A percentile compares a stretch with the other conserved stretches of the same genome.
phyloP scores from a whole-genome alignment of 1,140 invertebrate species.

The Drosophila teissieri region DNA sequence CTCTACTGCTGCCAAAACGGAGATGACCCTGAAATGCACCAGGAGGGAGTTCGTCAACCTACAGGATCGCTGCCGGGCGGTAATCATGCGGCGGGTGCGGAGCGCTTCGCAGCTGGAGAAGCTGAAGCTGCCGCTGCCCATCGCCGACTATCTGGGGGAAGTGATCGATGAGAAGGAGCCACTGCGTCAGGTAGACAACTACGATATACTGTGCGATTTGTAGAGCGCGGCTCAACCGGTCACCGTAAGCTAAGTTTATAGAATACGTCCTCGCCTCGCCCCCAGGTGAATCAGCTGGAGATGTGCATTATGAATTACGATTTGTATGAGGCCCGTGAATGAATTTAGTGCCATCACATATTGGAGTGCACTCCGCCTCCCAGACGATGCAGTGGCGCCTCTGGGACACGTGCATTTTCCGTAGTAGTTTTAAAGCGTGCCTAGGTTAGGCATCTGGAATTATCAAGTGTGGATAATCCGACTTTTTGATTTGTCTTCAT shows the following conservation, averaged over 20 bases:
- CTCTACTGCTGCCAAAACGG: conserved; percentile 91
- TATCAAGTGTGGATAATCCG: conserved; percentile 5
- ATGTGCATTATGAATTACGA: conserved; percentile 56
- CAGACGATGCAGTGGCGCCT: conserved; percentile 28
- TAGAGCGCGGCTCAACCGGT: conserved; percentile 40
- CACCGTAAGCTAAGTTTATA: conserved; percentile 39
- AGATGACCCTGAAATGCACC: conserved; percentile 87
- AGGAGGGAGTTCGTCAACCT: conserved; percentile 88
- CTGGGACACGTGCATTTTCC: conserved; percentile 25
- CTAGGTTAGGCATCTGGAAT: conserved; percentile 24
- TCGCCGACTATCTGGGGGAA: conserved; percentile 85
- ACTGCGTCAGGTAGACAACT: conserved; percentile 80
- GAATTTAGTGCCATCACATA: conserved; percentile 59
- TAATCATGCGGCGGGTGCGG: conserved; percentile 85
- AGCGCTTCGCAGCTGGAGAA: conserved; percentile 84
- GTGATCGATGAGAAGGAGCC: conserved; percentile 78
- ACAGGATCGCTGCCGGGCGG: conserved; percentile 88
- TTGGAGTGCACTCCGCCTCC: conserved; percentile 1
- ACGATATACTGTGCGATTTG: conserved; percentile 80
- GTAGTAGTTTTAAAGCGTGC: conserved; percentile 31
- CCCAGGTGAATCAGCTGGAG: conserved; percentile 51
- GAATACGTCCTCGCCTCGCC: conserved; percentile 38
- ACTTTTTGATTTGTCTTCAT: conserved; percentile 35
- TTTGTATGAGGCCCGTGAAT: conserved; percentile 62
- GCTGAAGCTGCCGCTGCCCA: conserved; percentile 85